Evolutionary conservation across 2,797 vertebrate genomes (phyloP).

Genomic region (Nasua narica): DNA sequence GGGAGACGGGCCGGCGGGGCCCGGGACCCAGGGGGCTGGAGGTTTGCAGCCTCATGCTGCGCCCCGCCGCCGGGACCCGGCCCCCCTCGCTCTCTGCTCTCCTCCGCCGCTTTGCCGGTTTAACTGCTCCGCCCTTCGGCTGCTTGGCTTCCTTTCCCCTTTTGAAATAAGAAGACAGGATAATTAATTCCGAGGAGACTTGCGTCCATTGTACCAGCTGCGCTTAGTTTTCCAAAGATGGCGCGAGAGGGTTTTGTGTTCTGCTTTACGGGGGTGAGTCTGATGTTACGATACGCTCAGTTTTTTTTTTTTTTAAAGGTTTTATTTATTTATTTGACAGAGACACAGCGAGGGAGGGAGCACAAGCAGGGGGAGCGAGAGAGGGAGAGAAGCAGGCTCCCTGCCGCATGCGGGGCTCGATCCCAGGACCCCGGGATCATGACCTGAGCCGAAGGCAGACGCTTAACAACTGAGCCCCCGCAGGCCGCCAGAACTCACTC

Average conservation of each 20-base stretch:
- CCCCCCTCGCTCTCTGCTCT: neutral
- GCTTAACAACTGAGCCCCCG: too few species aligned
- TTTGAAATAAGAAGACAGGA: slow-evolving; percentile 71
- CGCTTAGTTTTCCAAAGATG: neutral
- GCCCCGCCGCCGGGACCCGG: neutral
- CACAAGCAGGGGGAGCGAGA: too few species aligned
- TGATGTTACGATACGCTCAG: neutral
- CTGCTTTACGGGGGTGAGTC: neutral
- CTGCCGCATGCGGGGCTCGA: fast-evolving
- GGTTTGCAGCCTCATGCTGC: neutral
- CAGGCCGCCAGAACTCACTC: neutral
- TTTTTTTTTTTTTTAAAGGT: too few species aligned
- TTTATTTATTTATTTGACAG: too few species aligned
- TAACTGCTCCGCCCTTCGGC: slow-evolving; percentile 61
- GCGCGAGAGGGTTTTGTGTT: neutral
- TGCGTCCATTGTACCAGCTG: slow-evolving; percentile 22
- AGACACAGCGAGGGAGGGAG: too few species aligned
- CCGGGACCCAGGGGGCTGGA: neutral
- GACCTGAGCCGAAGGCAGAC: too few species aligned
- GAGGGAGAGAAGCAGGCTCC: too few species aligned
- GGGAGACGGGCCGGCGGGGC: neutral
- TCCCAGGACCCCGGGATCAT: too few species aligned
- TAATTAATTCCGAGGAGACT: neutral
- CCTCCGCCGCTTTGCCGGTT: slow-evolving; percentile 63
- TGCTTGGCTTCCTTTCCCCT: slow-evolving; percentile 48